A percentile compares a stretch with the other conserved stretches of the same genome.
Evolutionary conservation across 2,797 vertebrate genomes (phyloP).

Genomic region (Tangara arthus): DNA sequence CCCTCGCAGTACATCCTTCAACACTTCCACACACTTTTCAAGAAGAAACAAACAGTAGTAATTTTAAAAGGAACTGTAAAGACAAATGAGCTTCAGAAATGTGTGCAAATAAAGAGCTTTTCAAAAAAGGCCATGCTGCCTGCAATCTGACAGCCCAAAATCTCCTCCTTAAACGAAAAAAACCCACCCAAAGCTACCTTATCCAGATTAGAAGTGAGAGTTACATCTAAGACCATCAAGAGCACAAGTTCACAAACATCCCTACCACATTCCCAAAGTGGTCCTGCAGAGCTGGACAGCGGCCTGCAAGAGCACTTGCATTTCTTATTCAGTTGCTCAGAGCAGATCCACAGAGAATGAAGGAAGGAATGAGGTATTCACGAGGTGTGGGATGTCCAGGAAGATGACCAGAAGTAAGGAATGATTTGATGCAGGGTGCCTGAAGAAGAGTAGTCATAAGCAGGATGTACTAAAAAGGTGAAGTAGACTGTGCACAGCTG

Average conservation of each 20-base stretch:
- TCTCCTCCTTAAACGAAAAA: too few relatives aligned
- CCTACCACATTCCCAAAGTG: neutral
- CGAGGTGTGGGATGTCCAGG: neutral
- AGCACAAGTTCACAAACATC: neutral
- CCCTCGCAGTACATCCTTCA: neutral
- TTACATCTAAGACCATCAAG: neutral
- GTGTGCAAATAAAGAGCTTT: neutral
- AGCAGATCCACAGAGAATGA: neutral
- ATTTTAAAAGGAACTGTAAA: neutral
- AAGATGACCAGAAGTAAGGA: neutral
- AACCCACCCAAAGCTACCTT: rapidly evolving
- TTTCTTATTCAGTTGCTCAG: neutral
- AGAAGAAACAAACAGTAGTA: neutral
- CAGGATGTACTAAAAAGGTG: neutral
- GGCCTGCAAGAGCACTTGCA: neutral
- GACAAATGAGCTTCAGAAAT: neutral
- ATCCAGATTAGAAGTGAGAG: neutral
- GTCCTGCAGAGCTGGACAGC: neutral
- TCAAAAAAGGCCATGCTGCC: neutral
- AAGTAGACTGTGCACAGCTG: neutral
- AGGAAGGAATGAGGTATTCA: neutral
- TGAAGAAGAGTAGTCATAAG: neutral
- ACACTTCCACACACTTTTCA: rapidly evolving
- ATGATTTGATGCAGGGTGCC: neutral
- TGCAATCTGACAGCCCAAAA: neutral